These are phyloP conservation scores for Papio anubis DNA, from an alignment of 2,113 vertebrate species.

Conservation along the genomic window DNA sequence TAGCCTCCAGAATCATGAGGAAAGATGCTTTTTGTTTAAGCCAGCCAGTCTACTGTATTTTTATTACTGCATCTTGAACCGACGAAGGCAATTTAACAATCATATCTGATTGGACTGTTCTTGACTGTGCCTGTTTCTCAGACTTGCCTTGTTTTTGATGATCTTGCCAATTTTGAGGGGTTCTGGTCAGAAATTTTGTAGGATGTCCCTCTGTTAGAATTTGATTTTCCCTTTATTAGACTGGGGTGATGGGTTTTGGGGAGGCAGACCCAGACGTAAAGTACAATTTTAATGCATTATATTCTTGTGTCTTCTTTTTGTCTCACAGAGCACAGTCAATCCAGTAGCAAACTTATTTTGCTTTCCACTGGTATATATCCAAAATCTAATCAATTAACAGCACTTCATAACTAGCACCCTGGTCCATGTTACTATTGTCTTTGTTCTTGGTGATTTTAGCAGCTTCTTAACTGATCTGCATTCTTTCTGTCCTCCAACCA, in stretches of 20 bases:
- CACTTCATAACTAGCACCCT: not conserved
- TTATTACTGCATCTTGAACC: not conserved
- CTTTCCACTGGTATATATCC: not conserved
- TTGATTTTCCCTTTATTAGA: not conserved
- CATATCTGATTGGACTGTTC: not conserved
- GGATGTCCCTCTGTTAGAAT: not conserved
- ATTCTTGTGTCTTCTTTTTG: not conserved
- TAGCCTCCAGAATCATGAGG: not conserved
- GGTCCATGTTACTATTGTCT: not conserved
- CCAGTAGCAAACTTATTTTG: not conserved
- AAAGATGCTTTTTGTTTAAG: not conserved
- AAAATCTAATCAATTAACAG: not conserved
- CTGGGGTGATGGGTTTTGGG: not conserved
- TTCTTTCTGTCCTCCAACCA: not conserved
- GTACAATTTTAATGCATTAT: not conserved
- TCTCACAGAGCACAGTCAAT: not conserved
- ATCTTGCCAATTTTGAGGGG: not conserved
- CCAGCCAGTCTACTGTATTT: not conserved
- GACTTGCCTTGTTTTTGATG: not conserved
- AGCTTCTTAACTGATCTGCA: not conserved
- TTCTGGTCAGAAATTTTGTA: not conserved
- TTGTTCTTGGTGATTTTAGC: not conserved
- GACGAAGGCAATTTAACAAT: not conserved
- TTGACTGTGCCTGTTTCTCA: not conserved
- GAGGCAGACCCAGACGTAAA: not conserved